Evolutionary conservation across 2,888 invertebrate species (phyloP).

Genomic region (Apomyelois bistriatella): DNA sequence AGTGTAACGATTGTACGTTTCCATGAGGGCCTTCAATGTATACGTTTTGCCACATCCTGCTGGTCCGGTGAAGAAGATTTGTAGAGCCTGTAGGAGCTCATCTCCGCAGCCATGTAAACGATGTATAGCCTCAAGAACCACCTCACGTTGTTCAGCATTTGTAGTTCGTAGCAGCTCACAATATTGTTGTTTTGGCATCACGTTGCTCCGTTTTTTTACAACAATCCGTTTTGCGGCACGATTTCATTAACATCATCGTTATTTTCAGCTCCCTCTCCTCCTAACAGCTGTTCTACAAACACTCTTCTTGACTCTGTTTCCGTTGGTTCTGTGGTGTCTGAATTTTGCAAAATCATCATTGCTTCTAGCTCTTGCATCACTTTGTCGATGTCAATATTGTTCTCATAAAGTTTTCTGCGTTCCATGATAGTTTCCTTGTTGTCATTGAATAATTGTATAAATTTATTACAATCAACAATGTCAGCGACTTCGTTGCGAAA

Average conservation of each 20-base stretch:
- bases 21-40: background rate
- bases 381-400: background rate
- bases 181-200: background rate
- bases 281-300: background rate
- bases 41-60: background rate
- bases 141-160: background rate
- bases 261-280: background rate
- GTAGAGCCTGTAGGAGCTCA: background rate
- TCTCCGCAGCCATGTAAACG: background rate
- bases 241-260: background rate
- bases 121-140: background rate
- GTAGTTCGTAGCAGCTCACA: background rate
- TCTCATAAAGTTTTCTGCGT: background rate
- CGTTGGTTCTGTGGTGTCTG: too few species aligned
- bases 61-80: background rate
- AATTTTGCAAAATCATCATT: too few species aligned
- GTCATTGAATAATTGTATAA: slow-evolving; percentile 27
- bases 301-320: too few species aligned
- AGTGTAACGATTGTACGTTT: background rate
- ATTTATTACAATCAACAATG: slow-evolving; percentile 30
- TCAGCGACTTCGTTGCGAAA: slow-evolving; percentile 38
- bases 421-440: slow-evolving; percentile 28
- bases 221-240: background rate
- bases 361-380: background rate
- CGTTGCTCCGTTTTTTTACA: background rate